Evolutionary conservation across 2,888 invertebrate species (phyloP).

Genomic region (Melipona bicolor): DNA sequence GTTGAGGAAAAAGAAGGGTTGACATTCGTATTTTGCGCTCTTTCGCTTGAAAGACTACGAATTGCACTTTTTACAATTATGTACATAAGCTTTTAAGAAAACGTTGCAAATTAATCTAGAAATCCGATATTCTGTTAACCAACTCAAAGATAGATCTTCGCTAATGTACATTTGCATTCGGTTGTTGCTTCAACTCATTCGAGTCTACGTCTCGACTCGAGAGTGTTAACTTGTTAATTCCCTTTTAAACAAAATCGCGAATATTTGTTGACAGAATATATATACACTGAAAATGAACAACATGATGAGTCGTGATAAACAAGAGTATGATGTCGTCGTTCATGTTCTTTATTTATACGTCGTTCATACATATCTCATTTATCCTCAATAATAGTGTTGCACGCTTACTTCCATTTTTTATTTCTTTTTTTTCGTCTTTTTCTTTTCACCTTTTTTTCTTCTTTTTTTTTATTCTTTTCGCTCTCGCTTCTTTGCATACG

Average conservation of each 20-base stretch:
- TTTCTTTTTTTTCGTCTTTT: background rate
- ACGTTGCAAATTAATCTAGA: background rate
- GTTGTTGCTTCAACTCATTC: background rate
- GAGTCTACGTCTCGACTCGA: background rate
- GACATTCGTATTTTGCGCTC: background rate
- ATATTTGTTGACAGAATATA: background rate
- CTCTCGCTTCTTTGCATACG: conserved; percentile 51
- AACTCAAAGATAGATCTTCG: background rate
- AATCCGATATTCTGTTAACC: background rate
- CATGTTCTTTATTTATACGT: conserved; percentile 78
- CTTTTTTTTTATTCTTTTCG: background rate
- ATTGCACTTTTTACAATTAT: background rate
- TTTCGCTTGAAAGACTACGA: background rate
- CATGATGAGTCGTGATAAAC: conserved; percentile 20
- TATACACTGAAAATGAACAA: conserved; percentile 8
- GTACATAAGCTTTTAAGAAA: conserved; percentile 22
- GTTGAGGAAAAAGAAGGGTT: conserved; percentile 50
- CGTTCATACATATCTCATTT: conserved; percentile 79
- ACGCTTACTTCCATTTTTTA: conserved; percentile 68
- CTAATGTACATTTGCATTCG: conserved; percentile 24
- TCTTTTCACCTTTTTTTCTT: conserved; percentile 10
- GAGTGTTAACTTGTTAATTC: background rate
- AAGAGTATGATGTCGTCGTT: conserved; percentile 60
- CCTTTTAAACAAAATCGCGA: background rate
- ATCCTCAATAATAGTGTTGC: conserved; percentile 74